phyloP scores from a whole-genome alignment of 2,888 invertebrate species.

The Euzophera pinguis region DNA sequence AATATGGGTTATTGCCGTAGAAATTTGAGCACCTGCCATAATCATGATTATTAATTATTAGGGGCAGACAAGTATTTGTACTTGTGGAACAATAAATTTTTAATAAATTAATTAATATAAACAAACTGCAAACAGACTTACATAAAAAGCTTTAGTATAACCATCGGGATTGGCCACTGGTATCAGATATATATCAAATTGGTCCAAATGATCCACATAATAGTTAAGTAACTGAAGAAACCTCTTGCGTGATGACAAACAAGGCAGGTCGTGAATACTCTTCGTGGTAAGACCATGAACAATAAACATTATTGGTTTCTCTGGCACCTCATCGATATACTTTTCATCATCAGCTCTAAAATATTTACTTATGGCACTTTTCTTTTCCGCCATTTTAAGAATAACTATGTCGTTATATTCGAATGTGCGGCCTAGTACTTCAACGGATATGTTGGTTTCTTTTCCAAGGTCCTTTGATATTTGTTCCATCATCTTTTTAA shows the following conservation, averaged over 20 bases:
- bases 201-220: slow-evolving; percentile 51
- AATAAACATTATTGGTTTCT: slow-evolving; percentile 62
- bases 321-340: slow-evolving; percentile 44
- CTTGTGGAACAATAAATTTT: too few species aligned
- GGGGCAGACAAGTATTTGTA: too few species aligned
- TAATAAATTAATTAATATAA: too few species aligned
- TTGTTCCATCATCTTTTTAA: slow-evolving; percentile 33
- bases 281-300: slow-evolving; percentile 57
- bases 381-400: slow-evolving; percentile 37
- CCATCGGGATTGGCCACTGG: slow-evolving; percentile 70
- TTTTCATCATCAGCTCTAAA: slow-evolving; percentile 44
- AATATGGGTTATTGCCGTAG: too few species aligned
- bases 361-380: slow-evolving; percentile 16
- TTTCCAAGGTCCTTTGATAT: slow-evolving; percentile 29
- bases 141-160: slow-evolving; percentile 4
- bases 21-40: too few species aligned
- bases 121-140: neutral
- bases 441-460: slow-evolving; percentile 36
- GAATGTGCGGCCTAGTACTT: slow-evolving; percentile 45
- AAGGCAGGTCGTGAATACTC: slow-evolving; percentile 34
- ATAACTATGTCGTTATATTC: slow-evolving; percentile 59
- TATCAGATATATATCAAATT: slow-evolving; percentile 62
- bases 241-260: slow-evolving; percentile 22
- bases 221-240: slow-evolving; percentile 39
- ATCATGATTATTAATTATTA: too few species aligned